Conservation (phyloP, 2,113 vertebrate species). For the Aphyosemion australe region DNA sequence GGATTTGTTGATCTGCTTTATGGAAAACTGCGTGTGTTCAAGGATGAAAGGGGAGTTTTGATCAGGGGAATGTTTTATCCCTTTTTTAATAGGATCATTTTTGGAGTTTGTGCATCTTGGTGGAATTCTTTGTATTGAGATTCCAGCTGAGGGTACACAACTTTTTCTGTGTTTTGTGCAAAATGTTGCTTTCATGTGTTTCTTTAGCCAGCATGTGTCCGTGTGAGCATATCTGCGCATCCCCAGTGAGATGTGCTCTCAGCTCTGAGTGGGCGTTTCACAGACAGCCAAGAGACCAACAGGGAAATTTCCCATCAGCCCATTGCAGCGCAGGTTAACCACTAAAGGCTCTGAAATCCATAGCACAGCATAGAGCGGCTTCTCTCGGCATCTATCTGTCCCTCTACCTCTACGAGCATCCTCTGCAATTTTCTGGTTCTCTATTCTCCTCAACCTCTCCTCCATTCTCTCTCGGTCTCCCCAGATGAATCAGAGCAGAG, state of each 20-base stretch:
- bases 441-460: slow-evolving; percentile 23
- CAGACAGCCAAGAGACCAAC: slow-evolving; percentile 61
- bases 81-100: no score
- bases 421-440: slow-evolving; percentile 27
- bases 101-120: neutral
- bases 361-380: slow-evolving; percentile 40
- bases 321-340: slow-evolving; percentile 68
- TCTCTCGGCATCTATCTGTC: slow-evolving; percentile 14
- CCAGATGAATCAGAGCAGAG: slow-evolving; percentile 73
- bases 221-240: slow-evolving; percentile 28
- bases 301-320: slow-evolving; percentile 68
- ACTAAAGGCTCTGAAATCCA: slow-evolving; percentile 66
- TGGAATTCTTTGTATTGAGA: neutral
- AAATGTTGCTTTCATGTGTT: slow-evolving; percentile 10
- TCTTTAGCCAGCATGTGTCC: neutral
- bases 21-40: slow-evolving; percentile 5
- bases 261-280: slow-evolving; percentile 64
- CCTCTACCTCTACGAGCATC: slow-evolving; percentile 22
- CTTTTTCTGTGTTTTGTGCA: slow-evolving; percentile 8
- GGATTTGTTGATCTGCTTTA: slow-evolving; percentile 13
- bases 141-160: neutral
- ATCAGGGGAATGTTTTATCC: neutral
- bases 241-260: slow-evolving; percentile 58
- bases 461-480: slow-evolving; percentile 54
- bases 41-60: neutral